phyloP scores from a whole-genome alignment of 2,888 invertebrate genomes.

The Epinotia ramella region DNA sequence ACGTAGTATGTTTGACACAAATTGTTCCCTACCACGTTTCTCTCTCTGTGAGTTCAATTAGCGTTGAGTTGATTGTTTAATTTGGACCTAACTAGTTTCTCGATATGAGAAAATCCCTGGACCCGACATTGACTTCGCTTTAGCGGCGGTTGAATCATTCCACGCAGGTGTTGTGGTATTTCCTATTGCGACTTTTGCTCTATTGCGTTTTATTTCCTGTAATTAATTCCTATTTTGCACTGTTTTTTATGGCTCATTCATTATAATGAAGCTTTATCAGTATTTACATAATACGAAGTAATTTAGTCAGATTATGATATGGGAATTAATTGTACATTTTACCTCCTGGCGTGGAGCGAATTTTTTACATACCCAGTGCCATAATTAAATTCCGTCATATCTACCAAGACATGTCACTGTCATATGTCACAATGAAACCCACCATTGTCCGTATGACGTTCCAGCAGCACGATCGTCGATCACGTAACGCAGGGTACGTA shows the following conservation, averaged over 20 bases:
- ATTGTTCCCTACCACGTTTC: background rate
- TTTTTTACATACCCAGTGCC: background rate
- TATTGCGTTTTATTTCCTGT: slow-evolving; percentile 32
- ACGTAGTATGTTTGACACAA: background rate
- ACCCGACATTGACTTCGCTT: slow-evolving; percentile 37
- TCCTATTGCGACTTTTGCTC: slow-evolving; percentile 37
- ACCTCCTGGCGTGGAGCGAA: background rate
- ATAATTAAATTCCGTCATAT: too few relatives aligned
- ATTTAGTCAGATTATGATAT: background rate
- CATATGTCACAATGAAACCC: too few relatives aligned
- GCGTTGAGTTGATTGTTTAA: slow-evolving; percentile 22
- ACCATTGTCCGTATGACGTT: too few relatives aligned
- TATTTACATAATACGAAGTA: background rate
- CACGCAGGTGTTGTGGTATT: slow-evolving; percentile 38
- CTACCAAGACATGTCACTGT: too few relatives aligned
- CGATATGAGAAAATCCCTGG: slow-evolving; percentile 32
- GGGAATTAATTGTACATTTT: background rate
- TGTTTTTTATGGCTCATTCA: background rate
- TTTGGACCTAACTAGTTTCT: slow-evolving; percentile 30
- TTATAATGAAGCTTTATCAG: slow-evolving; percentile 1
- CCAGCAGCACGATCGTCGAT: too few relatives aligned
- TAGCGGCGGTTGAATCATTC: slow-evolving; percentile 30
- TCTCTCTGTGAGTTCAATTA: slow-evolving; percentile 14
- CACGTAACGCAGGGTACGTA: too few relatives aligned
- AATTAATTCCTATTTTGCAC: slow-evolving; percentile 10